Evolutionary conservation across 2,113 vertebrate genomes (phyloP), one percentile per base, ranked within the genome.

Genomic region (Brachypodius melanocephalos): DNA sequence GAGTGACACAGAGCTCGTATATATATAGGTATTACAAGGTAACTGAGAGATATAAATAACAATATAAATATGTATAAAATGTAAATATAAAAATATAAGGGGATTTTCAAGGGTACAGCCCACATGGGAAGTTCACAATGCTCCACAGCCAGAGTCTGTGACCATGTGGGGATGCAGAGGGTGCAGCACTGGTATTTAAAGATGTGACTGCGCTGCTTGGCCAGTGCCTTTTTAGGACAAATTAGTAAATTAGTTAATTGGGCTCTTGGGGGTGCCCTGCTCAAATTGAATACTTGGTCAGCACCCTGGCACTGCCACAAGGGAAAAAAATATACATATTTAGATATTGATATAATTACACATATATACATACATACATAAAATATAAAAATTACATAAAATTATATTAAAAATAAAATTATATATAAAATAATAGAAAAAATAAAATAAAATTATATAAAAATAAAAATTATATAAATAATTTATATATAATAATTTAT

Each of bases 131-230:
- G 14, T 8, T 54, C 54, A 77, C 62, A 68, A 19, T 8, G 28
- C 42, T 86, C 43, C 0, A 0, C 26, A 69, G 38, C 28, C 0
- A 1, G 34, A 51, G 42, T 7, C n/a, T 2, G 1, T 29, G 71
- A 68, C 48, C 0, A 0, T 8, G 14, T 4, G 2, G 32, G 46
- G 59, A 80, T 12, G 45, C 74, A 42, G 38, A 45, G 46, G 43
- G 43, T 18, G 20, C 31, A 61, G 22, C 2, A 2, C 2, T 26
- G 32, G 36, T 5, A n/a, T 36, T n/a, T 40, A 58, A 72, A 80
- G 75, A 48, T 0, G 31, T 11, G 51, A 54, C 15, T 9, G n/a
- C 1, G 1, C 36, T 42, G 71, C 38, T 63, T 61, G 17, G 29
- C 10, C 38, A 57, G 45, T 1, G 1, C 9, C 61, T 55, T 59